Percentiles rank a stretch among this genome's conserved stretches.
These are phyloP conservation scores for Lasioglossum pauxillum DNA, from an alignment of 2,888 invertebrate genomes.

Conservation along the genomic window DNA sequence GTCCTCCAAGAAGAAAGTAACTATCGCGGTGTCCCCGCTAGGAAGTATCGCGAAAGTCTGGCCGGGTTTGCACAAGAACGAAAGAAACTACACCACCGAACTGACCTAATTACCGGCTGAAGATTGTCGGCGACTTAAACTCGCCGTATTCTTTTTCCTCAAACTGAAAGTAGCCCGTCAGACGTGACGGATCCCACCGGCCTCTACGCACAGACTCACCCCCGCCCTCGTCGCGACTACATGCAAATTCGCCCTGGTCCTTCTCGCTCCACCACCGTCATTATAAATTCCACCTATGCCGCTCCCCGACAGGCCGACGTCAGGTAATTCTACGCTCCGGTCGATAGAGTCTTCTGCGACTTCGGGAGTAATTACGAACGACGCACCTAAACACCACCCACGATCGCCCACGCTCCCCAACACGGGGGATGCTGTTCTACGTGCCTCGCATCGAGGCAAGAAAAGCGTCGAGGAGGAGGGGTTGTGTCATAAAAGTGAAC, in stretches of 20 bases:
- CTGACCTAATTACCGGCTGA: conserved; percentile 58
- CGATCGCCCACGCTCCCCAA: conserved; percentile 71
- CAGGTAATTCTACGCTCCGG: conserved; percentile 75
- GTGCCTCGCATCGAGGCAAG: conserved; percentile 32
- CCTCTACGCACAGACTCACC: conserved; percentile 27
- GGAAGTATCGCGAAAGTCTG: conserved; percentile 34
- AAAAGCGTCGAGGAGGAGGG: not conserved
- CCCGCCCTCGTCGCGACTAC: conserved; percentile 31
- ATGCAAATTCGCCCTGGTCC: conserved; percentile 59
- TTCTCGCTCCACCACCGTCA: conserved; percentile 34
- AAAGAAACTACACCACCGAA: conserved; percentile 28
- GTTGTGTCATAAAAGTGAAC: not conserved
- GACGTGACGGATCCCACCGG: conserved; percentile 61
- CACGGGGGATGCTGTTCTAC: conserved; percentile 21
- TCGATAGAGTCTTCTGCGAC: conserved; percentile 78
- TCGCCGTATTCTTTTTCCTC: conserved; percentile 24
- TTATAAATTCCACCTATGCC: conserved; percentile 73
- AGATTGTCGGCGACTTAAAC: conserved; percentile 52
- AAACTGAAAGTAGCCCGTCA: conserved; percentile 52
- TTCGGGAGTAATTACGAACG: conserved; percentile 78
- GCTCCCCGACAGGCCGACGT: conserved; percentile 24
- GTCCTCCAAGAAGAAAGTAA: conserved; percentile 11
- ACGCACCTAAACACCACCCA: conserved; percentile 79
- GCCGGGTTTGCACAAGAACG: conserved; percentile 21
- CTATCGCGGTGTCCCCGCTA: conserved; percentile 17